These are phyloP conservation scores for Watsonalla binaria DNA, from an alignment of 2,888 invertebrate species.

Conservation along the genomic window DNA sequence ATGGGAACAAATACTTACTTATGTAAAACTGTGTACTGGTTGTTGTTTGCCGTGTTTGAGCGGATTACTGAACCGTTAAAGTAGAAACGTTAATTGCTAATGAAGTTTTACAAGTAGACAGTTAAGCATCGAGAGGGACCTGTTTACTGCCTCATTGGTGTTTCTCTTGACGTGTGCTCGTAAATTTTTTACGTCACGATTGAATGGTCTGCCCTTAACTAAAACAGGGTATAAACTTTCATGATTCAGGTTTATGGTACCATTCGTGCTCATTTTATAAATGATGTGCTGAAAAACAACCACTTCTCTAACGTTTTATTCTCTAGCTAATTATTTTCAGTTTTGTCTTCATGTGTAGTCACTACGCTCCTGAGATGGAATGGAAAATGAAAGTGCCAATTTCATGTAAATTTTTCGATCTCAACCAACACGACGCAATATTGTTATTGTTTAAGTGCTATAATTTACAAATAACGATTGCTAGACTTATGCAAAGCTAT, in stretches of 20 bases:
- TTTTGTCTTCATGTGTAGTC: constrained; percentile 12
- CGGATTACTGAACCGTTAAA: constrained; percentile 22
- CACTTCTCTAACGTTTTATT: constrained; percentile 42
- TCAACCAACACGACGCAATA: too few relatives aligned
- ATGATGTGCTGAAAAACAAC: constrained; percentile 58
- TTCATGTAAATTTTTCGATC: too few relatives aligned
- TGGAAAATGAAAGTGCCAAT: too few relatives aligned
- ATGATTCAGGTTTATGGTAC: constrained; percentile 70
- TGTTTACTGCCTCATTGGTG: constrained; percentile 75
- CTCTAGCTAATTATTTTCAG: constrained; percentile 26
- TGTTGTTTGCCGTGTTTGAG: background rate
- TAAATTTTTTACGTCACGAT: constrained; percentile 74
- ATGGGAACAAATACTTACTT: too few relatives aligned
- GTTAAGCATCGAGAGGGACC: constrained; percentile 62
- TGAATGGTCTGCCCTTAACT: constrained; percentile 74
- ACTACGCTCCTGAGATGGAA: too few relatives aligned
- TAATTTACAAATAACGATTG: too few relatives aligned
- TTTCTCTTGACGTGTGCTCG: constrained; percentile 75
- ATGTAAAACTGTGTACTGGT: too few relatives aligned
- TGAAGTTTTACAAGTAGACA: constrained; percentile 65
- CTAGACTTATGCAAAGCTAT: too few relatives aligned
- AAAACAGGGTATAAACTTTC: constrained; percentile 75
- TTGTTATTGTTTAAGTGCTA: too few relatives aligned
- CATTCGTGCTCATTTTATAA: constrained; percentile 75
- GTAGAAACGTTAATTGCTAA: constrained; percentile 62